Base-by-base conservation (phyloP, 1,140 invertebrate genomes). In the Spodoptera litura region DNA sequence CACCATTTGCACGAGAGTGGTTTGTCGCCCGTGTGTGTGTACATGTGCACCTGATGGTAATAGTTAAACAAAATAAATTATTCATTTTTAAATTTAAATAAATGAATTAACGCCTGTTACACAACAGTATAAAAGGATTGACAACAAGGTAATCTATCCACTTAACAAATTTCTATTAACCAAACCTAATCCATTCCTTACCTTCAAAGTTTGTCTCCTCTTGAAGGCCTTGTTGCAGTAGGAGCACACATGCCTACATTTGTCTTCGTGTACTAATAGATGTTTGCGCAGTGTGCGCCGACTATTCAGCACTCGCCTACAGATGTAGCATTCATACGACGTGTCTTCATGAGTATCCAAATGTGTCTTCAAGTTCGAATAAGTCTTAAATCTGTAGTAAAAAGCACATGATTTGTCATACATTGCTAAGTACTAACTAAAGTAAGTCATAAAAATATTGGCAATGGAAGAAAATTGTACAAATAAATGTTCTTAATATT, bases 181-280 rank as follows among this genome's bases (percentile, higher is more conserved):
- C 0, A 44, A 0, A 8, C 38, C 31, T 0, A 31, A 2, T 2
- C 1, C 52, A 15, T n/a, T 12, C 4, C 25, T 27, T 84, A 95
- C 94, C 91, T 95, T 95, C 6, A 95, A 82, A 4, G 94, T 95
- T 83, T 95, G 94, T 53, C 93, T 82, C 68, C 94, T 80, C 82
- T 95, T 95, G 84, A 95, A 95, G 0, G 94, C 93, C 82, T 94
- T 95, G 78, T 94, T 94, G 80, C 94, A 95, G 81, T 93, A 95
- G 3, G 91, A 89, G 83, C 94, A 95, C 2, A 94, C 87, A 62
- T 95, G 93, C 38, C 89, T 86, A 64, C 94, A 95, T 73, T 93
- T 89, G 80, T 94, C 92, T 35, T 95, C 93, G 79, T 95, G 94
- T 31, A 95, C 94, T n/a, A 95, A 82, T 71, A 95, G 80, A 77